A percentile compares a stretch with the other conserved stretches of the same genome.
Evolutionary conservation across 2,888 invertebrate species (phyloP).

Genomic region (Sipha maydis): DNA sequence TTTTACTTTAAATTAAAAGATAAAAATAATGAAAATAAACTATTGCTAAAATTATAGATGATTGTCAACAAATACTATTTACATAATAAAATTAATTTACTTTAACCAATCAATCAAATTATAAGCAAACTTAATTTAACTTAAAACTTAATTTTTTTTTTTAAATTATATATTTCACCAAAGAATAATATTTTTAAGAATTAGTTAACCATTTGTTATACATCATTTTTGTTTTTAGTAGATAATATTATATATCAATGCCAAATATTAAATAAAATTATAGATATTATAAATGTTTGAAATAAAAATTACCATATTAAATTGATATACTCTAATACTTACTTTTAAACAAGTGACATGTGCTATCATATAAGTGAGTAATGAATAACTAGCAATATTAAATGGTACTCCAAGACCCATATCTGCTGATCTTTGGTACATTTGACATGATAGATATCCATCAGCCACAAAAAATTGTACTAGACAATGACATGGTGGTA

Average conservation of each 20-base stretch:
- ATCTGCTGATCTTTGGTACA: constrained; percentile 97
- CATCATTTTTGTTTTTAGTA: background rate
- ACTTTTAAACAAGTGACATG: constrained; percentile 91
- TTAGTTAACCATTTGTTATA: background rate
- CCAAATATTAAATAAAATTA: too few species aligned
- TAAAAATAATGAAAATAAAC: too few species aligned
- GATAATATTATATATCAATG: too few species aligned
- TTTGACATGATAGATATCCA: constrained; percentile 86
- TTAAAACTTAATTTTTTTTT: too few species aligned
- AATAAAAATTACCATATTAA: background rate
- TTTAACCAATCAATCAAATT: too few species aligned
- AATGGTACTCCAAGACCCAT: constrained; percentile 99
- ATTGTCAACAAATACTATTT: too few species aligned
- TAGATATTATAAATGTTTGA: too few species aligned
- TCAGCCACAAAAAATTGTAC: constrained; percentile 92
- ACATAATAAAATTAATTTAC: too few species aligned
- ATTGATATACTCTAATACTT: constrained; percentile 63
- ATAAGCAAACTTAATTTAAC: too few species aligned
- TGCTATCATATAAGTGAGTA: constrained; percentile 95
- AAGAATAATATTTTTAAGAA: background rate
- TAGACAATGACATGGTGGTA: constrained; percentile 96
- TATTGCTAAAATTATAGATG: too few species aligned
- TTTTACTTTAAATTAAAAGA: too few species aligned
- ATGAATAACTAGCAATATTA: constrained; percentile 95
- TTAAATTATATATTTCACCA: too few species aligned